Evolutionary conservation across 2,113 vertebrate species (phyloP), one percentile per base, ranked within the genome.

Genomic region (Thinocorus orbignyianus): DNA sequence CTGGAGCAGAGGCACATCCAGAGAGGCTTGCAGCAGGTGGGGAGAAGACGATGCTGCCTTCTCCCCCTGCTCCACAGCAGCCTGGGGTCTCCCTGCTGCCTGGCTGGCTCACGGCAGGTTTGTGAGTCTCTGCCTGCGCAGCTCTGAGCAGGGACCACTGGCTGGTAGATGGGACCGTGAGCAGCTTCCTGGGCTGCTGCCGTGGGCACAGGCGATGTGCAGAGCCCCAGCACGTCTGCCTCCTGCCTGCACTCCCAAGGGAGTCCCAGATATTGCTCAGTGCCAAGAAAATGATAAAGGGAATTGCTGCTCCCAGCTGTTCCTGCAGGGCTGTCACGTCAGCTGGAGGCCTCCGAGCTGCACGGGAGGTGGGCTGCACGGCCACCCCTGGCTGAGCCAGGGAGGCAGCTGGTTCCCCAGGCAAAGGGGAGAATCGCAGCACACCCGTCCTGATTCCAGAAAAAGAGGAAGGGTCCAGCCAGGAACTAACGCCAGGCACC

Each of bases 81-180:
- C 24, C 26, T 31, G n/a, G 46, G 13, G 9, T 49, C 65, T 41
- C 33, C n/a, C 14, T 73, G 80, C 72, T 71, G 13, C 33, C 51
- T 28, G 7, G 8, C 41, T 51, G 28, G 42, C 26, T 82, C 25
- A 39, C 16, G 31, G n/a, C 2, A 1, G n/a, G 31, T 76, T 26
- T 72, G 42, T 35, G 9, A 2, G 4, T 33, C 60, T 28, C 4
- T 76, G 52, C 31, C 49, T 51, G 20, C 17, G 30, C 33, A 65
- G 17, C 57, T 76, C 49, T 30, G n/a, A 42, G 54, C 44, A 11
- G 0, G 0, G 24, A 13, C 26, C 4, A 2, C 42, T 68, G 42
- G 26, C 37, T 68, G 17, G 17, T 9, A 19, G 66, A 30, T 1
- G 2, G 28, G 37, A 13, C 54, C 7, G 4, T 6, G 8, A 76